Base-by-base conservation (phyloP, 2,888 invertebrate species). In the Phortica okadai region DNA sequence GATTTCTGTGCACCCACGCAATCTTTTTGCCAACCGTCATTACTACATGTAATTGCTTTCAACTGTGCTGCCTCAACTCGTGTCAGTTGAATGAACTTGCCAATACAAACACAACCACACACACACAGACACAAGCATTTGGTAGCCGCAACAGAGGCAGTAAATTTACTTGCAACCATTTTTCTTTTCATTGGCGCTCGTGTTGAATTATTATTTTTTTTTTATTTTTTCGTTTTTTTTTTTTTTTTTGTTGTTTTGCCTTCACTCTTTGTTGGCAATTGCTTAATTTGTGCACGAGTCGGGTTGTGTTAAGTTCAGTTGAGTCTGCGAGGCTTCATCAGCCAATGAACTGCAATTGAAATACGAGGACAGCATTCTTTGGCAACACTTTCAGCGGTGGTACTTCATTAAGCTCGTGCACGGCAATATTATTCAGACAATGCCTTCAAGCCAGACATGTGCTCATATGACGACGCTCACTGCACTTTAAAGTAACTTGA, bases 111-210 rank as follows among this genome's bases (percentile, higher is more conserved):
- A 82, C 77, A 80, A 79, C 79, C 80, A 82, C 83, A 81, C 82
- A 78, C n/a, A 56, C 73, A 11, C 33, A 73, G 41, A 73, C 58
- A 16, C 5, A 50, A 11, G 14, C 58, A 54, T 11, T 42, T 8
- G 7, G 41, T 42, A n/a, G 42, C 33, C 66, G 14, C 83, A 84
- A 87, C 82, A 66, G 84, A 82, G 86, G 82, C 85, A 82, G 86
- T 85, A 87, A 79, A 87, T 85, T 84, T 83, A 25, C 62, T 62
- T 62, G 62, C 25, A 62, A 62, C 21, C 62, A 62, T 62, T 62
- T 25, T 25, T 21, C 21, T 58, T 56, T 54, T 11, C 25, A 7
- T 62, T 62, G 50, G 33, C 33, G 33, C 33, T 33, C 33, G 33
- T 5, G 33, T 4, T 33, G 33, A 33, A 16, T 59, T 59, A 14